Conservation (phyloP, 2,888 invertebrate genomes). For the Drosophila pegasa region DNA sequence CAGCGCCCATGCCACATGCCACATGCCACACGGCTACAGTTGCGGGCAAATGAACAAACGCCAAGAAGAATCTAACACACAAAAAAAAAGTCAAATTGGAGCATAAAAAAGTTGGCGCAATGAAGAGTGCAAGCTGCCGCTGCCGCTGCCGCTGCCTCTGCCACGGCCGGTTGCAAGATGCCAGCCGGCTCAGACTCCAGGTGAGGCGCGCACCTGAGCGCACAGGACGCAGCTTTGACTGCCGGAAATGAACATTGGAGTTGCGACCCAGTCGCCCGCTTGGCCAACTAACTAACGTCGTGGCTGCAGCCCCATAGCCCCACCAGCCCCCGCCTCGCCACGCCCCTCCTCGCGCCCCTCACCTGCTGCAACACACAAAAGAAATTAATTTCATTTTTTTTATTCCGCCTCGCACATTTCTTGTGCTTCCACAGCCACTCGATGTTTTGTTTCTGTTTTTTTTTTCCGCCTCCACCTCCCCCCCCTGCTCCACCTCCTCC, state of each 20-base stretch:
- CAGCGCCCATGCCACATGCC: conserved; percentile 30
- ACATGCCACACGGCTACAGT: conserved; percentile 69
- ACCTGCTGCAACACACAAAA: conserved; percentile 72
- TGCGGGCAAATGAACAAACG: conserved; percentile 78
- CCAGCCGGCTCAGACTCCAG: conserved; percentile 67
- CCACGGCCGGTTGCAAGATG: conserved; percentile 59
- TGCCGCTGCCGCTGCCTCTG: conserved; percentile 4
- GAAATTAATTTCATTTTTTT: conserved; percentile 84
- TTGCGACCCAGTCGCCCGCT: conserved; percentile 24
- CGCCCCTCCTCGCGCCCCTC: too few relatives aligned
- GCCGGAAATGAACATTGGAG: conserved; percentile 79
- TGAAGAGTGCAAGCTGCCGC: conserved; percentile 37
- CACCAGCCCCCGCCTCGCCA: conserved; percentile 41
- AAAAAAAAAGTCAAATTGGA: conserved; percentile 1
- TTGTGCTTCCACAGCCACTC: conserved; percentile 51
- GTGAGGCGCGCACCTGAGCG: conserved; percentile 62
- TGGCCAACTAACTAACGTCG: conserved; percentile 57
- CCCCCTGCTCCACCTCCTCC: too few relatives aligned
- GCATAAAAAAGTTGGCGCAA: conserved; percentile 20
- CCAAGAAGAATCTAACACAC: conserved; percentile 58
- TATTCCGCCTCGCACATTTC: conserved; percentile 32
- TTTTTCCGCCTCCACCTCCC: too few relatives aligned
- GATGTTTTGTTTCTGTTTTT: conserved; percentile 67
- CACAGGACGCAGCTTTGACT: conserved; percentile 77
- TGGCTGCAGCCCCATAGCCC: conserved; percentile 16